phyloP scores from a whole-genome alignment of 2,888 invertebrate genomes.

The Calliphora vomitoria region DNA sequence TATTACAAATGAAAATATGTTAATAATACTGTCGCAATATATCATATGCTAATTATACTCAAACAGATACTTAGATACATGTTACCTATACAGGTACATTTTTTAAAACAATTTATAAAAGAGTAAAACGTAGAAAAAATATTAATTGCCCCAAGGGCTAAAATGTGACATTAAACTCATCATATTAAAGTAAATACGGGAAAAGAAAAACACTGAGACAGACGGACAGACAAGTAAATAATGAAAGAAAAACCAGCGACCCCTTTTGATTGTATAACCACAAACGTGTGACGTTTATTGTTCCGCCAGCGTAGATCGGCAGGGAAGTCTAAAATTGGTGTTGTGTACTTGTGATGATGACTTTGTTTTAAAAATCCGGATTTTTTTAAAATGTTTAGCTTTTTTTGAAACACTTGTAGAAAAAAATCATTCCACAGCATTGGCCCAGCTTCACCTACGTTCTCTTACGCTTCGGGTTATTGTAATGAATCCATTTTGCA shows the following conservation, averaged over 20 bases:
- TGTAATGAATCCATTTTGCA: too few relatives aligned
- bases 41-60: constrained; percentile 76
- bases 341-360: too few relatives aligned
- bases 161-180: constrained; percentile 74
- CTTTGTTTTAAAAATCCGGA: neutral
- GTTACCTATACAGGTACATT: constrained; percentile 17
- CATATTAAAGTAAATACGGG: constrained; percentile 57
- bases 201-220: constrained; percentile 42
- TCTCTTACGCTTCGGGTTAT: too few relatives aligned
- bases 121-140: constrained; percentile 30
- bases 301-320: neutral
- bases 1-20: constrained; percentile 67
- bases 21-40: constrained; percentile 77
- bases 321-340: neutral
- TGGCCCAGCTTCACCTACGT: too few relatives aligned
- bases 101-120: constrained; percentile 38
- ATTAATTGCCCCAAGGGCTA: constrained; percentile 71
- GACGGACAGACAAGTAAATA: neutral
- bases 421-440: too few relatives aligned
- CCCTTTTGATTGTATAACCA: constrained; percentile 20
- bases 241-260: constrained; percentile 21
- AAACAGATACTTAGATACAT: neutral
- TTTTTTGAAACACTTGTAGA: too few relatives aligned
- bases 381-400: too few relatives aligned
- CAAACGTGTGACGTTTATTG: constrained; percentile 47